phyloP scores from a whole-genome alignment of 1,140 invertebrate genomes.

The Drosophila varians region DNA sequence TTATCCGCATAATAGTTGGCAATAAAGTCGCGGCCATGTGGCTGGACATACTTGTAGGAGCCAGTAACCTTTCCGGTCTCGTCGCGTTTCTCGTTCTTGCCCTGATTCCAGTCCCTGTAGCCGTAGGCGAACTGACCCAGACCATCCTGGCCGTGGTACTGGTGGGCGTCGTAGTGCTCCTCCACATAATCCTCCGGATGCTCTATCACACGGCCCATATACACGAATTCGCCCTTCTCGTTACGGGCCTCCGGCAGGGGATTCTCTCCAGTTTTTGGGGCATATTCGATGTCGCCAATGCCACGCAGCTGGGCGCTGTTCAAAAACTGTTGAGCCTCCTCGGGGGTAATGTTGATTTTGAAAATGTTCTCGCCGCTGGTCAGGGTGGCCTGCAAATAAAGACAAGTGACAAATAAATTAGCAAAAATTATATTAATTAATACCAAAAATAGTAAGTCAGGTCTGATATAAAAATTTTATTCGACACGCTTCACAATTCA shows the following conservation, averaged over 20 bases:
- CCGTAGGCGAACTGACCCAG: constrained; percentile 87
- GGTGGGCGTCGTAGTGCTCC: constrained; percentile 87
- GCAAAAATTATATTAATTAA: background rate
- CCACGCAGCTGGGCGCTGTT: constrained; percentile 67
- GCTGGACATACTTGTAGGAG: constrained; percentile 81
- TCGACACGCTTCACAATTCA: constrained; percentile 14
- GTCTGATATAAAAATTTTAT: background rate
- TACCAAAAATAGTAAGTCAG: background rate
- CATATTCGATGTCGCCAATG: constrained; percentile 83
- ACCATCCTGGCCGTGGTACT: constrained; percentile 88
- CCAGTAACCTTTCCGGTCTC: constrained; percentile 74
- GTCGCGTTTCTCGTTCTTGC: constrained; percentile 84
- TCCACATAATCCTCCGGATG: constrained; percentile 87
- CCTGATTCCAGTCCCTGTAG: constrained; percentile 87
- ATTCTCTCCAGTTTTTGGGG: constrained; percentile 84
- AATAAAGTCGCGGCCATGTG: constrained; percentile 78
- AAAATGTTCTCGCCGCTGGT: constrained; percentile 82
- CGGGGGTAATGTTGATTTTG: constrained; percentile 86
- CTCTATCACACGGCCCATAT: constrained; percentile 86
- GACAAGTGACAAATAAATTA: constrained; percentile 9
- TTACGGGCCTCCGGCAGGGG: constrained; percentile 83
- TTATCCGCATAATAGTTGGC: constrained; percentile 87
- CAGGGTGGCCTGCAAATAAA: constrained; percentile 51
- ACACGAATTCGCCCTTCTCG: constrained; percentile 85
- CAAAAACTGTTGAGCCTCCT: constrained; percentile 86